phyloP scores from a whole-genome alignment of 1,140 invertebrate species.

The Heliconius nattereri region DNA sequence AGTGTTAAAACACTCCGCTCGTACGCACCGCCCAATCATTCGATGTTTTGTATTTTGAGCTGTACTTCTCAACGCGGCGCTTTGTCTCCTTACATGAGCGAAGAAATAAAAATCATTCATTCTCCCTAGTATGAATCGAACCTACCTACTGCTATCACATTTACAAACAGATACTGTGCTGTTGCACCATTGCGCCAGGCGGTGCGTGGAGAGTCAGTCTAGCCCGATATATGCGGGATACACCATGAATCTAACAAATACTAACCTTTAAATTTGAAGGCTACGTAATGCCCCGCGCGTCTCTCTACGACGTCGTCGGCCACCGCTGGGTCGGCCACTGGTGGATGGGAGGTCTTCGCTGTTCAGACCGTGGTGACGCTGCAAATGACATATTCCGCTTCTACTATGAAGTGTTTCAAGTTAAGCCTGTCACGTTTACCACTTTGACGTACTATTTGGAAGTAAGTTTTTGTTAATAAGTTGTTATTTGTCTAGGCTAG shows the following conservation, averaged over 20 bases:
- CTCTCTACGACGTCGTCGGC: constrained; percentile 45
- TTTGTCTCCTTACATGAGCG: no score
- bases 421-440: constrained; percentile 47
- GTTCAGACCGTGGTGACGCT: constrained; percentile 59
- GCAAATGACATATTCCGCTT: constrained; percentile 61
- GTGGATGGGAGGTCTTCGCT: constrained; percentile 68
- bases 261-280: constrained; percentile 40
- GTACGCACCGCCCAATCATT: no score
- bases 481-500: no score
- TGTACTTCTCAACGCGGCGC: no score
- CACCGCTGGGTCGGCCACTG: constrained; percentile 67
- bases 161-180: no score
- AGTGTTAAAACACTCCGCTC: no score
- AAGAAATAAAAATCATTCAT: no score
- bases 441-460: constrained; percentile 61
- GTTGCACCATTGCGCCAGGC: no score
- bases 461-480: constrained; percentile 39
- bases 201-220: neutral
- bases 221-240: neutral
- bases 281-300: constrained; percentile 57
- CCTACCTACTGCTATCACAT: no score
- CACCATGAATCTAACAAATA: neutral
- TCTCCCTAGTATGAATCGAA: no score
- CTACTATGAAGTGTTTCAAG: constrained; percentile 64
- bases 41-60: no score